These are phyloP conservation scores for Ectemnius continuus DNA, from an alignment of 2,888 invertebrate genomes.

Conservation along the genomic window DNA sequence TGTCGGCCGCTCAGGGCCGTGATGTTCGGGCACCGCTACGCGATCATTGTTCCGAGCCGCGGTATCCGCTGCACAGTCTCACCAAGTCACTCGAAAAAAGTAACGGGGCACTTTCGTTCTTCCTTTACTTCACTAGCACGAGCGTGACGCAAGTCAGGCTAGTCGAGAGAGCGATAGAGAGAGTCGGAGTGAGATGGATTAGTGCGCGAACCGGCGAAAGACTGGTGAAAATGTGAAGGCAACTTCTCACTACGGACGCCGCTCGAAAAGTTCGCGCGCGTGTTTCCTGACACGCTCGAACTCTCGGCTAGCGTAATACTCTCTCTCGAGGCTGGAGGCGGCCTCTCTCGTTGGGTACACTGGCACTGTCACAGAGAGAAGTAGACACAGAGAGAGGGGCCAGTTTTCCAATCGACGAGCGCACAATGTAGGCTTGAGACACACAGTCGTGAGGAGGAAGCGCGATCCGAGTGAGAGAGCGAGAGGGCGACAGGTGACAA, in stretches of 20 bases:
- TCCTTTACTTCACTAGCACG: slow-evolving; percentile 11
- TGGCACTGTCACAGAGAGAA: slow-evolving; percentile 55
- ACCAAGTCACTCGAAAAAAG: slow-evolving; percentile 29
- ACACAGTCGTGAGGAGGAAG: slow-evolving; percentile 22
- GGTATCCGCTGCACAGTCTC: slow-evolving; percentile 41
- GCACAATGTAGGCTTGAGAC: slow-evolving; percentile 28
- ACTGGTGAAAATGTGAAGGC: slow-evolving; percentile 8
- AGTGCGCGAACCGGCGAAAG: not conserved
- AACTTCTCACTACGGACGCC: slow-evolving; percentile 25
- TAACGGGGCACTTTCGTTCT: slow-evolving; percentile 1
- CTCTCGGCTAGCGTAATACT: no score
- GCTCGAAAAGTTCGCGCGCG: slow-evolving; percentile 30
- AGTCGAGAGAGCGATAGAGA: slow-evolving; percentile 4
- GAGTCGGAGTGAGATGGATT: not conserved
- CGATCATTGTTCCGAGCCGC: slow-evolving; percentile 71
- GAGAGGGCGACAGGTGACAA: slow-evolving; percentile 20
- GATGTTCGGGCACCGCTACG: slow-evolving; percentile 74
- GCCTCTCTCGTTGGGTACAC: slow-evolving; percentile 28
- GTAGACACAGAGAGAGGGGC: slow-evolving; percentile 30
- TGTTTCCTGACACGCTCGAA: slow-evolving; percentile 39
- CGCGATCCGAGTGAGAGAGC: not conserved
- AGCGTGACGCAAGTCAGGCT: not conserved
- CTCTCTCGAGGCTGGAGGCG: slow-evolving; percentile 24
- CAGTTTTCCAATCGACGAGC: slow-evolving; percentile 40
- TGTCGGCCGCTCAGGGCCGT: slow-evolving; percentile 79